These are phyloP conservation scores for Temnothorax nylanderi DNA, from an alignment of 1,140 invertebrate species.

Conservation along the genomic window DNA sequence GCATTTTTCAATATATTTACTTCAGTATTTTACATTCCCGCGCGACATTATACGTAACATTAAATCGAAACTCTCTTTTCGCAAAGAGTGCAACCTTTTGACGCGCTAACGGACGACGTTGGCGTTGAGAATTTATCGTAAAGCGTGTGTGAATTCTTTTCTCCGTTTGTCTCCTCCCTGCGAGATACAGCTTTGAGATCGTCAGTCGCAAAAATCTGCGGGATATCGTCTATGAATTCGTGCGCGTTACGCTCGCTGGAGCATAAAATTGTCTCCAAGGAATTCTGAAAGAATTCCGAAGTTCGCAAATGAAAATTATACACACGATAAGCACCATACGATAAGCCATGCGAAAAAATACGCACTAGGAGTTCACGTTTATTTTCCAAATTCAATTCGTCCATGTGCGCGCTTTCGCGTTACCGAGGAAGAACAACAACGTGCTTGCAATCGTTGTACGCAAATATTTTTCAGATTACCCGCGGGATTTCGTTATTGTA, in stretches of 20 bases:
- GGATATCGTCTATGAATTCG: slow-evolving; percentile 51
- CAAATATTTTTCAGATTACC: slow-evolving; percentile 11
- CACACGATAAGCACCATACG: background rate
- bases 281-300: slow-evolving; percentile 41
- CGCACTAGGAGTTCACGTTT: slow-evolving; percentile 56
- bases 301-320: background rate
- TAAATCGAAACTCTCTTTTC: background rate
- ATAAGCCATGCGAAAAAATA: background rate
- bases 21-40: background rate
- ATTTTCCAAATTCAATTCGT: slow-evolving; percentile 39
- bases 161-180: slow-evolving; percentile 3
- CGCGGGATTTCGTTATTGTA: background rate
- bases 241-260: slow-evolving; percentile 24
- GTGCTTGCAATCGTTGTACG: background rate
- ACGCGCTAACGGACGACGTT: background rate
- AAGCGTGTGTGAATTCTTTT: slow-evolving; percentile 20
- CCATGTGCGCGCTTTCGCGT: slow-evolving; percentile 10
- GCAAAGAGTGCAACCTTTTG: slow-evolving; percentile 40
- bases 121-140: slow-evolving; percentile 25
- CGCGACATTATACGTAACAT: background rate
- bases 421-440: background rate
- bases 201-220: slow-evolving; percentile 22
- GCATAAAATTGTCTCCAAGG: slow-evolving; percentile 53
- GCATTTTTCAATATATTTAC: background rate
- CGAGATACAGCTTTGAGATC: slow-evolving; percentile 1